Percentiles rank a stretch among this genome's conserved stretches.
phyloP scores from a whole-genome alignment of 2,113 vertebrate species.

The Corythornis cristatus region DNA sequence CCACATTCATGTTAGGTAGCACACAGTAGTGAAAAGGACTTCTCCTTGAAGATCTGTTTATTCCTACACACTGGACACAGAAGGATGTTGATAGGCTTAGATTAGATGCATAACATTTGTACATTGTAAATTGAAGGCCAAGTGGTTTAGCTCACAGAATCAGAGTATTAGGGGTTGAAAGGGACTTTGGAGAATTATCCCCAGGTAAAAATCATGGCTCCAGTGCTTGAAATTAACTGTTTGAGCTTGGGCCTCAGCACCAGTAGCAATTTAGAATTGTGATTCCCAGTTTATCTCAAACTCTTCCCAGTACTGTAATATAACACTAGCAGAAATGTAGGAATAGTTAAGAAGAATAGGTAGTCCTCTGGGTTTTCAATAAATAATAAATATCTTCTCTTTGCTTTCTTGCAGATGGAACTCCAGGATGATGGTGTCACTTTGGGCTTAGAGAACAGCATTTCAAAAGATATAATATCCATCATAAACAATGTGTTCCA shows the following conservation, averaged over 20 bases:
- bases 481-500: slow-evolving; percentile 99
- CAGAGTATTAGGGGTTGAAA: no score
- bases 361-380: background rate
- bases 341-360: background rate
- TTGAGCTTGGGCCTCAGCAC: background rate
- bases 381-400: slow-evolving; percentile 3
- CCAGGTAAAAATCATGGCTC: background rate
- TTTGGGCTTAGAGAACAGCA: slow-evolving; percentile 91
- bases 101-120: background rate
- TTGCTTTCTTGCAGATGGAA: slow-evolving; percentile 89
- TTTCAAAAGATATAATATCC: slow-evolving; percentile 94
- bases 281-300: background rate
- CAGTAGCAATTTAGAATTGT: background rate
- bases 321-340: background rate
- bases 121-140: background rate
- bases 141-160: background rate
- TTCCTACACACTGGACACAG: background rate
- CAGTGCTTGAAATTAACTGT: background rate
- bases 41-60: background rate
- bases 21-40: background rate
- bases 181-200: background rate
- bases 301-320: background rate
- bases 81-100: background rate
- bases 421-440: slow-evolving; percentile 96
- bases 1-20: background rate